Evolutionary conservation across 2,888 invertebrate genomes (phyloP).

Genomic region (Melieria omissa): DNA sequence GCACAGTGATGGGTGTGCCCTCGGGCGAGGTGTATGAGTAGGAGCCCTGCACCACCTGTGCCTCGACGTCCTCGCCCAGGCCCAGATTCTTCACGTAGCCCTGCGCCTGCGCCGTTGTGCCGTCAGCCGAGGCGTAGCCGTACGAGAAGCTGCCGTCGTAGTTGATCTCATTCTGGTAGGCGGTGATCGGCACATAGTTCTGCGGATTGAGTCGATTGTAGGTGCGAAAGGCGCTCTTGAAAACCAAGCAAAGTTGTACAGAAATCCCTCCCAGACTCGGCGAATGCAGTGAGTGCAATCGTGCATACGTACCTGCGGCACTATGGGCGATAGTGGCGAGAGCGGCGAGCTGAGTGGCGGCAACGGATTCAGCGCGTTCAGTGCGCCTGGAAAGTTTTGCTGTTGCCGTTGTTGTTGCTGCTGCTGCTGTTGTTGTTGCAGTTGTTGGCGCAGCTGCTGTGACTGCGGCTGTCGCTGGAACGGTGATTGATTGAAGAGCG

Average conservation of each 20-base stretch:
- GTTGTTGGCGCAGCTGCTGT: slow-evolving; percentile 43
- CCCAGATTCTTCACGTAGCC: slow-evolving; percentile 80
- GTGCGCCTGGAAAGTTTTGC: slow-evolving; percentile 48
- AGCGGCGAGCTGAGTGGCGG: slow-evolving; percentile 45
- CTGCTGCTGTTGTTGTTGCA: slow-evolving; percentile 46
- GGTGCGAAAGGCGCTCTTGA: slow-evolving; percentile 53
- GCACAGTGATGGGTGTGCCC: slow-evolving; percentile 76
- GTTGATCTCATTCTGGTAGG: slow-evolving; percentile 66
- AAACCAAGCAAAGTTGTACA: neutral
- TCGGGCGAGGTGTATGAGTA: slow-evolving; percentile 82
- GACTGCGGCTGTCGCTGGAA: slow-evolving; percentile 56
- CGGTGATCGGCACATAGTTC: slow-evolving; percentile 66
- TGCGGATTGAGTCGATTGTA: slow-evolving; percentile 59
- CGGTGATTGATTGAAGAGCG: slow-evolving; percentile 57
- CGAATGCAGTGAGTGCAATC: neutral
- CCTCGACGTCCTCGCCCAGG: slow-evolving; percentile 73
- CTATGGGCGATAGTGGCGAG: slow-evolving; percentile 50
- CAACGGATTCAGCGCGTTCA: slow-evolving; percentile 42
- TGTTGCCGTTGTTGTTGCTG: slow-evolving; percentile 51
- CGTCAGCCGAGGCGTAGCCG: slow-evolving; percentile 81
- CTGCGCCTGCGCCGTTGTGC: slow-evolving; percentile 81
- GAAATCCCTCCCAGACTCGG: neutral
- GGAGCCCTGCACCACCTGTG: slow-evolving; percentile 80
- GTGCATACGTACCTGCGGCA: slow-evolving; percentile 48
- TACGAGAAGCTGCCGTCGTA: slow-evolving; percentile 66